phyloP scores from a whole-genome alignment of 1,140 invertebrate genomes.

The Hylyphantes graminicola region DNA sequence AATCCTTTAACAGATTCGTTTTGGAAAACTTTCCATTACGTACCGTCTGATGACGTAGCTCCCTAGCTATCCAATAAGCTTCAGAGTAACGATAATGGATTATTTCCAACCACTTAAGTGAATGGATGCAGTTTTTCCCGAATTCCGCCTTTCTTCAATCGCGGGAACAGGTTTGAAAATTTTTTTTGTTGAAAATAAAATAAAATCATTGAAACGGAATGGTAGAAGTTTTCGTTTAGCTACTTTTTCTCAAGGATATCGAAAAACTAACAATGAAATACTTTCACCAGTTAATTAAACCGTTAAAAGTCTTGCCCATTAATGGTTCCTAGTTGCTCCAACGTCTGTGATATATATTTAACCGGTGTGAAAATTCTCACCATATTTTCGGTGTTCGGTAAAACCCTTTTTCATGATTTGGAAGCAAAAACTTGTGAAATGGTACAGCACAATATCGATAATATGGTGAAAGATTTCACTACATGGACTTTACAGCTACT shows the following conservation, averaged over 20 bases:
- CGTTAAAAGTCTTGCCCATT: too few relatives aligned
- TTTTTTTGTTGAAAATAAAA: constrained; percentile 1
- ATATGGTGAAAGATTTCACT: too few relatives aligned
- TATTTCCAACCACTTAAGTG: constrained; percentile 53
- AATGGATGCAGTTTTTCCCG: constrained; percentile 24
- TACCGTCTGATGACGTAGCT: constrained; percentile 9
- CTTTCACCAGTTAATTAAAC: too few relatives aligned
- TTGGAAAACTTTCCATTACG: constrained; percentile 43
- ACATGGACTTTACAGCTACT: too few relatives aligned
- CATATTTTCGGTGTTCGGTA: too few relatives aligned
- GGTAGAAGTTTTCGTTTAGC: constrained; percentile 6
- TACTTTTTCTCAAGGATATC: not conserved
- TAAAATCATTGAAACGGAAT: constrained; percentile 14
- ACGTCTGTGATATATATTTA: too few relatives aligned
- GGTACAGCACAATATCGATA: too few relatives aligned
- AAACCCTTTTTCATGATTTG: too few relatives aligned
- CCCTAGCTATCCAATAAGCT: constrained; percentile 38
- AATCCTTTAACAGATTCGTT: constrained; percentile 14
- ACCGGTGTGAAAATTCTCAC: too few relatives aligned
- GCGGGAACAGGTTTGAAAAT: constrained; percentile 10
- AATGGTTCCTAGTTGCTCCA: too few relatives aligned
- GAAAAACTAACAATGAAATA: too few relatives aligned
- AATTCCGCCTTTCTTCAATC: not conserved
- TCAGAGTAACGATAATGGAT: constrained; percentile 52
- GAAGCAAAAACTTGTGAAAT: too few relatives aligned